Evolutionary conservation across 2,797 vertebrate species (phyloP).

Genomic region (Rhinoraja longicauda): DNA sequence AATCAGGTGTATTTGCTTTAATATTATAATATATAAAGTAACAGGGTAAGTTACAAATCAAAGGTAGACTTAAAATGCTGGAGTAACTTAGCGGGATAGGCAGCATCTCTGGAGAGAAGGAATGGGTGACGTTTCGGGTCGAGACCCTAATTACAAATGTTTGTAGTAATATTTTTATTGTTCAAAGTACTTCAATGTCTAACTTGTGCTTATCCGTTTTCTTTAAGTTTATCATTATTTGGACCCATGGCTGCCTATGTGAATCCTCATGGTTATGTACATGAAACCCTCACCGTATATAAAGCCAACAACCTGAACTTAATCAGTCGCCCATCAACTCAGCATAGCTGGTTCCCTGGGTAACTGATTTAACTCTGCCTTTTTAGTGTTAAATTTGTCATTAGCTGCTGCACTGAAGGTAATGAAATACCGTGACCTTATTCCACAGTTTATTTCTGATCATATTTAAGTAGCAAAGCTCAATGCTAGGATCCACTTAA

Average conservation of each 20-base stretch:
- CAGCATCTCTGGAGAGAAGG: too few species aligned
- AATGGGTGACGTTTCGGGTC: too few species aligned
- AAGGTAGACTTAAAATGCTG: too few species aligned
- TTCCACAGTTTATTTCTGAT: background rate
- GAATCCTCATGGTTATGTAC: constrained; percentile 93
- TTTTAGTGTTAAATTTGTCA: background rate
- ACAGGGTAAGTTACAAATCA: too few species aligned
- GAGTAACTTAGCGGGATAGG: too few species aligned
- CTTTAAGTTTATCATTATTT: constrained; percentile 77
- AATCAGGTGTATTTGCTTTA: too few species aligned
- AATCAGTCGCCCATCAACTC: constrained; percentile 78
- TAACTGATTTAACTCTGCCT: constrained; percentile 53
- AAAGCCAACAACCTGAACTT: constrained; percentile 87
- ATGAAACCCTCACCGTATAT: constrained; percentile 92
- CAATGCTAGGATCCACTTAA: background rate
- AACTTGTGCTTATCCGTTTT: constrained; percentile 16
- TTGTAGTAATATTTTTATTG: background rate
- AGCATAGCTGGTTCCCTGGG: constrained; percentile 99
- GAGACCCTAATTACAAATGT: too few species aligned
- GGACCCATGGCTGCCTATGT: constrained; percentile 98
- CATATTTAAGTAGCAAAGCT: background rate
- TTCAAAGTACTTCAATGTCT: background rate
- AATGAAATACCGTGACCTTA: background rate
- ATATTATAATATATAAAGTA: too few species aligned
- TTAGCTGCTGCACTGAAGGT: background rate